A percentile compares a stretch with the other conserved stretches of the same genome.
These are phyloP conservation scores for Parazoanthus darwini DNA, from an alignment of 92 coral and sea anemone species.

Conservation along the genomic window DNA sequence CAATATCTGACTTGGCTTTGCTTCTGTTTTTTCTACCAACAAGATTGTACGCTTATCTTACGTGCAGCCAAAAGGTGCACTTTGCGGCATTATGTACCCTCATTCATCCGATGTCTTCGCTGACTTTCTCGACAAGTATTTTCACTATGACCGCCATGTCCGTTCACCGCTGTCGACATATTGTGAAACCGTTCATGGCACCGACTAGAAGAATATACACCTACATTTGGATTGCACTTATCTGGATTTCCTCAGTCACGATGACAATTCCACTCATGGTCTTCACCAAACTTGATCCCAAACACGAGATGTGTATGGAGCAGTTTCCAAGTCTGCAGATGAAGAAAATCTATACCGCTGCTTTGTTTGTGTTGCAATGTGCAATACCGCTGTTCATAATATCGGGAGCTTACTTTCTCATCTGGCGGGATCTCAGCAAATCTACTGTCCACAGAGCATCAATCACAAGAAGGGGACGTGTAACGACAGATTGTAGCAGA, in stretches of 20 bases:
- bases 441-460: constrained; percentile 35
- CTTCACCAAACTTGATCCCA: constrained; percentile 50
- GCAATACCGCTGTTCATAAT: constrained; percentile 80
- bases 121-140: constrained; percentile 82
- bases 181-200: constrained; percentile 69
- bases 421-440: constrained; percentile 75
- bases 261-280: constrained; percentile 71
- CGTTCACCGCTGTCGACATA: constrained; percentile 79
- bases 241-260: constrained; percentile 67
- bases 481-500: constrained; percentile 40
- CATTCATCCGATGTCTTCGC: constrained; percentile 64
- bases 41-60: constrained; percentile 62
- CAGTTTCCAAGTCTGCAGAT: constrained; percentile 63
- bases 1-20: constrained; percentile 69
- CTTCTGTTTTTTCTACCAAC: constrained; percentile 71
- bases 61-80: constrained; percentile 50
- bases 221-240: constrained; percentile 45
- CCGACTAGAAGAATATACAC: constrained; percentile 61
- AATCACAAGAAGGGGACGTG: background rate
- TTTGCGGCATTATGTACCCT: constrained; percentile 65
- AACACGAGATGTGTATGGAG: constrained; percentile 51
- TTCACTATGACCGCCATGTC: constrained; percentile 86
- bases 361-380: constrained; percentile 76
- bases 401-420: constrained; percentile 79
- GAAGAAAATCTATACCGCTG: constrained; percentile 73